Percentiles rank a stretch among this genome's conserved stretches.
phyloP scores from a whole-genome alignment of 2,888 invertebrate genomes.

The Lymantria dispar region DNA sequence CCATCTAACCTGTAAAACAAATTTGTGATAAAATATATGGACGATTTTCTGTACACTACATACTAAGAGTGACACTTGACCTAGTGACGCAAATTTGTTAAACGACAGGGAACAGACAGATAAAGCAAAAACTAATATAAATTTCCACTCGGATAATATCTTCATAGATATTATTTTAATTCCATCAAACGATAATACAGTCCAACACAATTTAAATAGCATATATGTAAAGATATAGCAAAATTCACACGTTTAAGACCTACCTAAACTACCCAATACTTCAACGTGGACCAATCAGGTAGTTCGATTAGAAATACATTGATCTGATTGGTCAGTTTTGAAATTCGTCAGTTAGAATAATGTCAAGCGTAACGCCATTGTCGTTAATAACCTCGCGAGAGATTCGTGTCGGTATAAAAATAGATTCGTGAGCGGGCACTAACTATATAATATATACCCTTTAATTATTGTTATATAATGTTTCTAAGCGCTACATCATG shows the following conservation, averaged over 20 bases:
- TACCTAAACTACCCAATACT: slow-evolving; percentile 18
- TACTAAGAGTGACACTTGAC: too few relatives aligned
- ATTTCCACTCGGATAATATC: neutral
- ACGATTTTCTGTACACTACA: neutral
- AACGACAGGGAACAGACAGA: neutral
- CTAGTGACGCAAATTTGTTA: neutral
- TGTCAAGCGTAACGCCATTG: slow-evolving; percentile 35
- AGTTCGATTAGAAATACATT: slow-evolving; percentile 9
- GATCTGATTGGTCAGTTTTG: slow-evolving; percentile 8
- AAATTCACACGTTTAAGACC: slow-evolving; percentile 20
- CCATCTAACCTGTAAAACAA: slow-evolving; percentile 17
- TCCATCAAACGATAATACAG: neutral
- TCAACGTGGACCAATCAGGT: slow-evolving; percentile 10
- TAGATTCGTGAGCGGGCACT: slow-evolving; percentile 57
- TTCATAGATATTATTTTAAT: neutral
- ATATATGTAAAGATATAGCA: slow-evolving; percentile 19
- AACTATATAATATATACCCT: slow-evolving; percentile 50
- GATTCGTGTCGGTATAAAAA: slow-evolving; percentile 67
- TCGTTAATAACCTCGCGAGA: slow-evolving; percentile 35
- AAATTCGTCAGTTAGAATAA: slow-evolving; percentile 12
- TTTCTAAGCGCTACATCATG: slow-evolving; percentile 5
- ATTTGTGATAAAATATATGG: slow-evolving; percentile 13
- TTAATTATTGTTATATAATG: slow-evolving; percentile 21
- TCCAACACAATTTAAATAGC: slow-evolving; percentile 4
- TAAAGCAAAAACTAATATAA: neutral